phyloP scores from a whole-genome alignment of 30 jellyfish, hydroid and myxozoan species.

The Sanderia malayensis region DNA sequence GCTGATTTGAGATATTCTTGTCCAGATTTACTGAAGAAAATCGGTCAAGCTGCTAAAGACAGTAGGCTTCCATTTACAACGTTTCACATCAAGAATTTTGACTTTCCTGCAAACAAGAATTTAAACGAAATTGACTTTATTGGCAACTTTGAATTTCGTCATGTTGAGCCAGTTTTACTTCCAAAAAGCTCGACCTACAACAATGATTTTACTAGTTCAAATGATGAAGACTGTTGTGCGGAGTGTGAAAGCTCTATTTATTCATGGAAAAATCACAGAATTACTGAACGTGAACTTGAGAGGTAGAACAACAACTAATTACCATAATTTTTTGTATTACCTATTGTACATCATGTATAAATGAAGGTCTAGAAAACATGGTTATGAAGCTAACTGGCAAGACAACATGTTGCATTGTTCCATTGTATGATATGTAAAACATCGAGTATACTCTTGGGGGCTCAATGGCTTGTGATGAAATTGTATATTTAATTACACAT shows the following conservation, averaged over 20 bases:
- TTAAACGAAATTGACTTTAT: constrained; percentile 46
- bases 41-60: constrained; percentile 60
- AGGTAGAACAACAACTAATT: no score
- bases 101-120: constrained; percentile 25
- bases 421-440: no score
- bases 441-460: no score
- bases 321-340: no score
- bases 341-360: no score
- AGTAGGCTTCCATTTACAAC: constrained; percentile 31
- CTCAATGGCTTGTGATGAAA: no score
- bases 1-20: constrained; percentile 59
- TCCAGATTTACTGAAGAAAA: constrained; percentile 43
- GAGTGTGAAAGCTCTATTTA: background rate
- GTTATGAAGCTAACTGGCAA: no score
- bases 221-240: background rate
- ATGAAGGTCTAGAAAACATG: no score
- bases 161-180: constrained; percentile 5
- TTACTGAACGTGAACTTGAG: constrained; percentile 34
- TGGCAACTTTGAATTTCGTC: constrained; percentile 13
- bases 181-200: background rate
- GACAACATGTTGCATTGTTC: no score
- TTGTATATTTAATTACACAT: no score
- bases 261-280: constrained; percentile 35
- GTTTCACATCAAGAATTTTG: constrained; percentile 29
- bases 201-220: no score